phyloP scores from a whole-genome alignment of 1,140 invertebrate species.

The Zophobas atratus region DNA sequence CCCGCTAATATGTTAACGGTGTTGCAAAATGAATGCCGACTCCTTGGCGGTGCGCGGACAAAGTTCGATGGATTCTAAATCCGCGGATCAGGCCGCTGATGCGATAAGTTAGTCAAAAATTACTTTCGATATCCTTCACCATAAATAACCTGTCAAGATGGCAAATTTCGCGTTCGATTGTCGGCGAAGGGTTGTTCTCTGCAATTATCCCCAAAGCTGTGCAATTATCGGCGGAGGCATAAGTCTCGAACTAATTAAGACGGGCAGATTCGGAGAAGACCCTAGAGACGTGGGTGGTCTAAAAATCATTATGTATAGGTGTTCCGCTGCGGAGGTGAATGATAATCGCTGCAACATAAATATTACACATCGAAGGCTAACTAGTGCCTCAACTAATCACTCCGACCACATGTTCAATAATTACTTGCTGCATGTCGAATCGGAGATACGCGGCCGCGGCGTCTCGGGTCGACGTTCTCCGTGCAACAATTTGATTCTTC shows the following conservation, averaged over 20 bases:
- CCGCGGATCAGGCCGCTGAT: slow-evolving; percentile 30
- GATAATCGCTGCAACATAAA: background rate
- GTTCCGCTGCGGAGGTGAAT: background rate
- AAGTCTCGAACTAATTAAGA: slow-evolving; percentile 4
- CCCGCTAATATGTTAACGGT: slow-evolving; percentile 36
- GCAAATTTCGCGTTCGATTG: background rate
- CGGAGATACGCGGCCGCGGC: background rate
- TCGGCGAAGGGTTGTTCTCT: background rate
- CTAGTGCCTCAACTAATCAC: background rate
- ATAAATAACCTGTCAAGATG: slow-evolving; percentile 25
- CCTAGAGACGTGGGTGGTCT: slow-evolving; percentile 26
- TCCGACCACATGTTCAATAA: background rate
- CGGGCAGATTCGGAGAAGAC: background rate
- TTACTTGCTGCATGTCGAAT: slow-evolving; percentile 26
- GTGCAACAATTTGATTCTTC: slow-evolving; percentile 1
- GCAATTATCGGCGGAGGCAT: background rate
- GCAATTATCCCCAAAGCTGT: background rate
- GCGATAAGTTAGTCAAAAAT: slow-evolving; percentile 40
- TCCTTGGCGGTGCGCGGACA: slow-evolving; percentile 22
- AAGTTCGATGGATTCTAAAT: slow-evolving; percentile 39
- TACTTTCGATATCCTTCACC: slow-evolving; percentile 15
- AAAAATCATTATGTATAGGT: slow-evolving; percentile 17
- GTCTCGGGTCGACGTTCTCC: background rate
- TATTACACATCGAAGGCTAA: background rate
- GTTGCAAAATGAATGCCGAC: slow-evolving; percentile 29